These are phyloP conservation scores for Leptopterna dolabrata DNA, from an alignment of 2,888 invertebrate species.

Conservation along the genomic window DNA sequence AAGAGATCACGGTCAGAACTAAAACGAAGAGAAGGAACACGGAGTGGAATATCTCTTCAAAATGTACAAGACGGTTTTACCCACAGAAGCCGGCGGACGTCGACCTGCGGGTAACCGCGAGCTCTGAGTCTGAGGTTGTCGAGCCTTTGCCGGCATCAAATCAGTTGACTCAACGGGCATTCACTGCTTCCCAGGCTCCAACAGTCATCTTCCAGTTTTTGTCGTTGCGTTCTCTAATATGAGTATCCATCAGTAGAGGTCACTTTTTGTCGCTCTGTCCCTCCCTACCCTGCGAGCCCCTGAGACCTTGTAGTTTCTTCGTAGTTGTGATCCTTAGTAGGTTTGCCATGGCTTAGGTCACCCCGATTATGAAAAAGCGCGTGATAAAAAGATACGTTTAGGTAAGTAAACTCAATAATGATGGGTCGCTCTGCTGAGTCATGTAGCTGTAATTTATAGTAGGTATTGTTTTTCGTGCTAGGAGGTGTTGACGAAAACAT, in stretches of 20 bases:
- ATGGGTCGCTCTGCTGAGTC: no score
- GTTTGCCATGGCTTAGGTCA: no score
- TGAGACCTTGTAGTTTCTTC: neutral
- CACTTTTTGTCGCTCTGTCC: neutral
- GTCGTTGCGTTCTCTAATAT: neutral
- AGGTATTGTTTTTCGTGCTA: no score
- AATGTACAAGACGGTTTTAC: neutral
- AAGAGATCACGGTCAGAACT: neutral
- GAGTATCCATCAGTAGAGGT: neutral
- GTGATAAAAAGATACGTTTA: no score
- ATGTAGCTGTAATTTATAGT: no score
- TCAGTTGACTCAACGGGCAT: conserved; percentile 6
- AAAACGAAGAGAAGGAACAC: neutral
- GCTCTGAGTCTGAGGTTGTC: neutral
- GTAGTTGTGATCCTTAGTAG: neutral
- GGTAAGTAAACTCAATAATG: no score
- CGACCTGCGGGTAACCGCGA: conserved; percentile 3
- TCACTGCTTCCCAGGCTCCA: neutral
- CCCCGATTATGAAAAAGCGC: no score
- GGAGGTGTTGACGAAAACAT: no score
- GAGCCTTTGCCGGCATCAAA: neutral
- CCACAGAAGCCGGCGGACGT: neutral
- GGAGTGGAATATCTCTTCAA: neutral
- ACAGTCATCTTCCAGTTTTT: neutral
- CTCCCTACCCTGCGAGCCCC: neutral